phyloP scores from a whole-genome alignment of 2,888 invertebrate species.

The Eugnorisma glareosa region DNA sequence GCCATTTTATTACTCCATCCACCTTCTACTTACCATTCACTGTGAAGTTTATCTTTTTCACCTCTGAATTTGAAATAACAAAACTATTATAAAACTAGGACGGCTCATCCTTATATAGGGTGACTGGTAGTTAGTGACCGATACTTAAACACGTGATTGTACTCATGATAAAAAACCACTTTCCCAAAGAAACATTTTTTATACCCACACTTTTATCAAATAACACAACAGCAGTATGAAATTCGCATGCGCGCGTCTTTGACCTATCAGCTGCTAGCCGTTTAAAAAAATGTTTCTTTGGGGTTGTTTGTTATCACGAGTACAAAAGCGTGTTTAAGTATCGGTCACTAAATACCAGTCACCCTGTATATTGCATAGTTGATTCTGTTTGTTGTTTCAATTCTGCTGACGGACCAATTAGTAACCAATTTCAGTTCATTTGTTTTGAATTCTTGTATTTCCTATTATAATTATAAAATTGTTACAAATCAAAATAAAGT shows the following conservation, averaged over 20 bases:
- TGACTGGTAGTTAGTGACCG: no score
- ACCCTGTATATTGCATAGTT: neutral
- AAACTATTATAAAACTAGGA: neutral
- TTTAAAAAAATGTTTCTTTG: no score
- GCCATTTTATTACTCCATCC: conserved; percentile 1
- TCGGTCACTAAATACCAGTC: no score
- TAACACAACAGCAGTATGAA: no score
- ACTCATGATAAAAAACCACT: no score
- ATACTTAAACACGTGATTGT: no score
- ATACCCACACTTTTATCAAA: no score
- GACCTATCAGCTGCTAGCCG: no score
- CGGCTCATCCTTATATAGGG: neutral
- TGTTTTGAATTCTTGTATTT: neutral
- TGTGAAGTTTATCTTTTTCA: neutral
- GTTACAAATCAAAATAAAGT: neutral
- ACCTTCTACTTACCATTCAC: conserved; percentile 5
- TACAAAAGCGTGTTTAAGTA: no score
- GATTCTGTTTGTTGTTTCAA: neutral
- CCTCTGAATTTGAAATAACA: neutral
- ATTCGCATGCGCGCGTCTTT: no score
- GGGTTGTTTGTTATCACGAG: no score
- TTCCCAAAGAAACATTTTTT: no score
- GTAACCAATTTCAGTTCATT: neutral
- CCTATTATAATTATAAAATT: neutral
- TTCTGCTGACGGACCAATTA: neutral